Evolutionary conservation across 2,113 vertebrate genomes (phyloP), one percentile per base, ranked within the genome.

Genomic region (Actenoides lindsayi): DNA sequence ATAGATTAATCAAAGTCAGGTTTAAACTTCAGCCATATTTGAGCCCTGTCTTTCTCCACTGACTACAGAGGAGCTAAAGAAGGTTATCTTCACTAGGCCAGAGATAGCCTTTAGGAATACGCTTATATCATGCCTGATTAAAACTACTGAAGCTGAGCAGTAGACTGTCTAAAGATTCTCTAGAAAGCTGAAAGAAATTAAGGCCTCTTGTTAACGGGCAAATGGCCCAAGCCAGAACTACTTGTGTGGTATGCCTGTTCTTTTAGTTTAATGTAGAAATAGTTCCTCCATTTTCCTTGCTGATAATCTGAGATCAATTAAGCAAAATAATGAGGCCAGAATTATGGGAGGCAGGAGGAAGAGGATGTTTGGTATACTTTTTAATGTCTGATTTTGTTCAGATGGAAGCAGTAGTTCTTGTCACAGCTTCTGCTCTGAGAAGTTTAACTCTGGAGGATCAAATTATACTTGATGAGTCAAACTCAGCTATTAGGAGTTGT

Each of bases 241-340:
- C 3, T 1, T 0, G 0, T 74, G 28, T 54, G 11, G 5, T 65
- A 78, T 68, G 11, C 53, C n/a, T 3, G 0, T 74, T 59, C 25
- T 81, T 42, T 37, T 19, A 76, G 8, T 42, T 50, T 56, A 23
- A 15, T 78, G 3, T n/a, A 69, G 23, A 77, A 86, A 42, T 1
- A 0, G 6, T 53, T 88, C 54, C 12, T 76, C 19, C 1, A 0
- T 75, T 78, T 78, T 41, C 24, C 44, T 37, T 60, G 13, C n/a
- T 88, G n/a, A 21, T 80, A 67, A 31, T 57, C 19, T 62, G 46
- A 12, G 57, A 71, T 67, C 17, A 9, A 18, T 67, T 80, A 57
- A 46, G 20, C 31, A 80, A 41, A 57, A 53, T 24, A 80, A 48
- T 1, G 3, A 31, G 46, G 37, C 41, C 37, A 48, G 41, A 78